Evolutionary conservation across 2,888 invertebrate genomes (phyloP).

Genomic region (Ditylenchus weischeri): DNA sequence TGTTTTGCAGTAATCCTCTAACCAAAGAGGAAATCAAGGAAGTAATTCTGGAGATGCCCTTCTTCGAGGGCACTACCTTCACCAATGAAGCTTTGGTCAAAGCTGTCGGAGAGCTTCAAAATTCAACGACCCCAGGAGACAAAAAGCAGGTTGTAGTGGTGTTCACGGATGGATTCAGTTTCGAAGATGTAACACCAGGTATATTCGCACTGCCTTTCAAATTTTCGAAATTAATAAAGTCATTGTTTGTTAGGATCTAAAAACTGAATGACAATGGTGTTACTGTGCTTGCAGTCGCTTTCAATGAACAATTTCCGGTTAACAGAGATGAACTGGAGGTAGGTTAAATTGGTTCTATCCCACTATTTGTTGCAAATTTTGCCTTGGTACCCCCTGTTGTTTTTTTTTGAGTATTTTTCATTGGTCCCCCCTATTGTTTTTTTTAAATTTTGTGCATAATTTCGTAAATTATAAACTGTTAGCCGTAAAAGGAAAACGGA

Average conservation of each 20-base stretch:
- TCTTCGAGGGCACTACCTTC: neutral
- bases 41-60: neutral
- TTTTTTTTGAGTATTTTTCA: too few relatives aligned
- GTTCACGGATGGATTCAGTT: conserved; percentile 6
- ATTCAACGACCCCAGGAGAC: neutral
- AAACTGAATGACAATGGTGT: neutral
- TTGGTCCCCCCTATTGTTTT: too few relatives aligned
- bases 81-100: neutral
- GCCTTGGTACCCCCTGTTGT: too few relatives aligned
- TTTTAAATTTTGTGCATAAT: too few relatives aligned
- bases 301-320: conserved; percentile 6
- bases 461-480: too few relatives aligned
- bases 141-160: neutral
- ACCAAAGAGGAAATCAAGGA: conserved; percentile 4
- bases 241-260: neutral
- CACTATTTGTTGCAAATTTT: too few relatives aligned
- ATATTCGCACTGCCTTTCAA: neutral
- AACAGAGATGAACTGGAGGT: conserved; percentile 3
- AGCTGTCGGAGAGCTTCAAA: neutral
- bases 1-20: neutral
- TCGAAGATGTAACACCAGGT: neutral
- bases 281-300: neutral
- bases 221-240: too few relatives aligned
- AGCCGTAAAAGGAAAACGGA: too few relatives aligned
- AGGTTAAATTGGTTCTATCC: too few relatives aligned